phyloP scores from a whole-genome alignment of 1,140 invertebrate genomes.

The Diuraphis noxia region DNA sequence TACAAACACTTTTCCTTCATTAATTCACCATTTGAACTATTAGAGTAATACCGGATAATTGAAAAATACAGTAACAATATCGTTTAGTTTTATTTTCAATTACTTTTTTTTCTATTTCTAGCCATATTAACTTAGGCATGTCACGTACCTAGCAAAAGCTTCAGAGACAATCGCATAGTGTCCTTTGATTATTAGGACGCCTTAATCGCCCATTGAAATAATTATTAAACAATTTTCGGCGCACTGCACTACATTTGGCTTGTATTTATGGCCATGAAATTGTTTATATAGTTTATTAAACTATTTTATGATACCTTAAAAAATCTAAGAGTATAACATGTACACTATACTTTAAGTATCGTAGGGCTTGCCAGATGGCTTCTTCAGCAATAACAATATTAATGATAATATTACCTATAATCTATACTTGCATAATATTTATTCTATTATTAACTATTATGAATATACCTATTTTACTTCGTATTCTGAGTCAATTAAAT shows the following conservation, averaged over 20 bases:
- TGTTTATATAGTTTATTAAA: background rate
- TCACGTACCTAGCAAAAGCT: background rate
- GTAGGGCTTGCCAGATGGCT: background rate
- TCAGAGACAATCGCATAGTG: background rate
- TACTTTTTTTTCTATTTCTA: background rate
- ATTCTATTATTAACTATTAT: background rate
- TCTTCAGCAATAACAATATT: background rate
- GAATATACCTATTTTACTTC: background rate
- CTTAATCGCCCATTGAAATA: background rate
- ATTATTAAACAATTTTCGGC: background rate
- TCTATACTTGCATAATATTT: background rate
- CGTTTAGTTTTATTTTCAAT: background rate
- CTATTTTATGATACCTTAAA: background rate
- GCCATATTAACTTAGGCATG: background rate
- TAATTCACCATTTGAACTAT: background rate
- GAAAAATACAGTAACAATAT: background rate
- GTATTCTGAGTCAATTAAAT: background rate
- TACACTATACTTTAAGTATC: background rate
- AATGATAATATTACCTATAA: background rate
- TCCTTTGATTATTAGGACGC: background rate
- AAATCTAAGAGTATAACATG: background rate
- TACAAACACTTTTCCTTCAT: background rate
- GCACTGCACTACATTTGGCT: background rate
- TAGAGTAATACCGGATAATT: background rate
- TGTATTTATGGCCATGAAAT: background rate